Conservation (phyloP, 2,797 vertebrate genomes). For the Xenentodon cancila region DNA sequence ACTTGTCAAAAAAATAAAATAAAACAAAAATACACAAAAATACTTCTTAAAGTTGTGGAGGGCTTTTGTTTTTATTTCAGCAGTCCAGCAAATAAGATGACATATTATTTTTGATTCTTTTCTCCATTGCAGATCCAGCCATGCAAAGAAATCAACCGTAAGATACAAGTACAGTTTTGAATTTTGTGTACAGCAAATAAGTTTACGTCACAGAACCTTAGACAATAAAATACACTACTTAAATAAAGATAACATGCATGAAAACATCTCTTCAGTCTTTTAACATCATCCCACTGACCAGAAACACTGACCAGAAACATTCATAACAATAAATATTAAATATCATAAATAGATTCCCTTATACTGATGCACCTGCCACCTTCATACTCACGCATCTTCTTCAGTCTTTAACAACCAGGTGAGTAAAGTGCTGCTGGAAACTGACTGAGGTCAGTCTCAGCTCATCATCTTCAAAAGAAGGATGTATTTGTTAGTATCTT, state of each 20-base stretch:
- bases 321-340: conserved; percentile 82
- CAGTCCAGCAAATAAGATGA: neutral
- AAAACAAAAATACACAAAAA: neutral
- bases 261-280: conserved; percentile 10
- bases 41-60: neutral
- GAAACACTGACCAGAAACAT: conserved; percentile 42
- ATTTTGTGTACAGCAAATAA: conserved; percentile 25
- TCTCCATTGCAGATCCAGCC: neutral
- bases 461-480: conserved; percentile 28
- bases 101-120: neutral
- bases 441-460: conserved; percentile 35
- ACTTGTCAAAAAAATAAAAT: neutral
- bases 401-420: conserved; percentile 40
- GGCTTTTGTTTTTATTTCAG: conserved; percentile 1
- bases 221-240: conserved; percentile 40
- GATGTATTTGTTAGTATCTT: conserved; percentile 27
- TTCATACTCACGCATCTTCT: conserved; percentile 29
- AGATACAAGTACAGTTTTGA: conserved; percentile 12
- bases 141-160: conserved; percentile 17
- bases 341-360: conserved; percentile 72
- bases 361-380: conserved; percentile 60
- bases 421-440: conserved; percentile 22
- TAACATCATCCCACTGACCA: conserved; percentile 12
- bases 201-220: conserved; percentile 27
- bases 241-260: conserved; percentile 46